Base-by-base conservation (phyloP, 2,113 vertebrate species). In the Cygnus buccinator region DNA sequence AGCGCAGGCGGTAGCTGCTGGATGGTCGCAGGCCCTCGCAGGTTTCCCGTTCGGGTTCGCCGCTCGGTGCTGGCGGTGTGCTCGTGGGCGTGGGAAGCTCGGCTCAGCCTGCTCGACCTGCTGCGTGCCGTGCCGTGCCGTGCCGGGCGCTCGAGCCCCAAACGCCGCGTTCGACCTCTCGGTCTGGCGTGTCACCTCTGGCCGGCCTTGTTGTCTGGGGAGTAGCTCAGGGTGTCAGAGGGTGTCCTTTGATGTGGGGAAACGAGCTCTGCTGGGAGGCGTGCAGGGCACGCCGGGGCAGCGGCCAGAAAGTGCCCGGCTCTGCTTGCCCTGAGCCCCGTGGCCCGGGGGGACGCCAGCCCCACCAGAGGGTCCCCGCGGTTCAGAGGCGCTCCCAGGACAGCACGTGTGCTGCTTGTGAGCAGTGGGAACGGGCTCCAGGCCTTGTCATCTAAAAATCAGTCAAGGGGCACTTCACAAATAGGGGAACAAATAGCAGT, bases 391-490 rank as follows among this genome's bases (percentile, higher is more conserved):
- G 19, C 10, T 68, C 58, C 35, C 62, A 21, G 82, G 19, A 57
- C 0, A 2, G 37, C 80, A 26, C 10, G 0, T 0, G 1, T 41
- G 28, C 78, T 22, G 33, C 63, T 74, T 20, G 2, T 0, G 2
- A 44, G 44, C 63, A 18, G 59, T 61, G 50, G 52, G 66, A 68
- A 12, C 2, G 5, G 54, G 57, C 35, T 66, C 43, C 15, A 57
- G 74, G 78, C 81, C 48, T 39, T 71, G 23, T n/a, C 26, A 76
- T 16, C 71, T 77, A 26, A 72, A 88, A 65, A 77, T 73, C 5
- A 62, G 67, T 25, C 39, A 68, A 61, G 85, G 48, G 44, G 4
- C 8, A 2, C 3, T 17, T 66, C 70, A 8, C 9, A 59, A 44
- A 8, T 10, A n/a, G 48, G 6, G 89, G 43, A 80, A 70, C 28